Conservation (phyloP, 2,888 invertebrate species). For the Meteorus colon region DNA sequence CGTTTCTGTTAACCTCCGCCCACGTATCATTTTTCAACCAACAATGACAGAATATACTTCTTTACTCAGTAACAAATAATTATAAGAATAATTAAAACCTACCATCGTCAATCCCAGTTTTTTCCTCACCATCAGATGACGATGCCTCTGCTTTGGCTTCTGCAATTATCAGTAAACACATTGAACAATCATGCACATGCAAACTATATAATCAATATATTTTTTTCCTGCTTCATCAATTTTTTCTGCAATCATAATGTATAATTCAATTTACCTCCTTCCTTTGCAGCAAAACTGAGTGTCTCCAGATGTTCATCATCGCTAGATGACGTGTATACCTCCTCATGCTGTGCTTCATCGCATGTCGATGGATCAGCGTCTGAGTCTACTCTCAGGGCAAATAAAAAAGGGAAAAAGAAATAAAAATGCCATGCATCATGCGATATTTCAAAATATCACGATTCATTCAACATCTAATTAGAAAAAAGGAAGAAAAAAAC, state of each 20-base stretch:
- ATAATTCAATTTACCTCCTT: conserved; percentile 75
- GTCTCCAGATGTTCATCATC: conserved; percentile 70
- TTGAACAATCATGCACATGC: conserved; percentile 59
- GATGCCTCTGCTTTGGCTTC: conserved; percentile 70
- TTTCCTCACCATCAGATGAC: conserved; percentile 69
- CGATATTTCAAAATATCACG: conserved; percentile 30
- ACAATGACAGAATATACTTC: no score
- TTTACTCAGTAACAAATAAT: not conserved
- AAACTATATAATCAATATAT: conserved; percentile 47
- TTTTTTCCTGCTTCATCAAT: no score
- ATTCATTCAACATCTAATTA: not conserved
- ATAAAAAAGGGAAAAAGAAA: conserved; percentile 42
- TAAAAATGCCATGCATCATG: conserved; percentile 59
- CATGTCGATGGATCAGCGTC: conserved; percentile 80
- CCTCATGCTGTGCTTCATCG: conserved; percentile 70
- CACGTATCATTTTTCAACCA: no score
- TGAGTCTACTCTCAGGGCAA: conserved; percentile 75
- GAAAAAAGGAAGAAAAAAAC: conserved; percentile 59
- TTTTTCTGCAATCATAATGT: no score
- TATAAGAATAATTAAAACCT: conserved; percentile 48
- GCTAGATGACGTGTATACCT: conserved; percentile 69
- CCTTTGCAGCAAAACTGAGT: conserved; percentile 72
- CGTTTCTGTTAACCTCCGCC: not conserved
- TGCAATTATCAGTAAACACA: conserved; percentile 59
- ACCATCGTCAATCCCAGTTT: conserved; percentile 67